Conservation (phyloP, 2,888 invertebrate species). For the Aphodius sticticus region DNA sequence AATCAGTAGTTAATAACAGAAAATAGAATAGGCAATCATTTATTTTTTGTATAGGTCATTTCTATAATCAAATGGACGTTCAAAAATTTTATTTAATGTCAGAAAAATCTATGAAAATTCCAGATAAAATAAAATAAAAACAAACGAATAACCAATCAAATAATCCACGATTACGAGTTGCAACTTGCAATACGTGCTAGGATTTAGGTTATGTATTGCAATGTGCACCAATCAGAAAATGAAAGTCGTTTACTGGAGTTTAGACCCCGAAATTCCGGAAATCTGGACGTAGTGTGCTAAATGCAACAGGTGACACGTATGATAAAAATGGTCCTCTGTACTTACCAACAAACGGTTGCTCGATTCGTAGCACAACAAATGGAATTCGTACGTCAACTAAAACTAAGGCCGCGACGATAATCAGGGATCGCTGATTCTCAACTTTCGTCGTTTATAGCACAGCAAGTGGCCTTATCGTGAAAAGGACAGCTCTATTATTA, state of each 20-base stretch:
- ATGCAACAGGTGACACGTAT: neutral
- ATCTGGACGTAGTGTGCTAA: neutral
- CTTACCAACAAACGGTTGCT: neutral
- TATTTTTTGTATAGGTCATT: neutral
- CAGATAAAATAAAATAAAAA: neutral
- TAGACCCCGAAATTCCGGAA: neutral
- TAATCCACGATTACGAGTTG: neutral
- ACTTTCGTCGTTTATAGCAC: neutral
- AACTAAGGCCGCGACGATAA: neutral
- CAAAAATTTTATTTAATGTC: neutral
- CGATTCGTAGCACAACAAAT: neutral
- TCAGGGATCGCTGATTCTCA: neutral
- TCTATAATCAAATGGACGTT: neutral
- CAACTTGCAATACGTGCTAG: neutral
- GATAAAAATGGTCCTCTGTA: neutral
- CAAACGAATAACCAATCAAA: neutral
- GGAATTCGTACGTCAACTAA: neutral
- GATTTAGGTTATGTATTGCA: neutral
- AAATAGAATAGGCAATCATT: neutral
- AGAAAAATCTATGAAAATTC: neutral
- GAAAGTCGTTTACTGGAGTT: neutral
- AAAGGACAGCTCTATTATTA: neutral
- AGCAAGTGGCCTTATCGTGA: neutral
- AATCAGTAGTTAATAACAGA: neutral
- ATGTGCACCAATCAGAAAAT: neutral